phyloP scores from a whole-genome alignment of 2,797 vertebrate genomes.

The Cichlasoma orientale region DNA sequence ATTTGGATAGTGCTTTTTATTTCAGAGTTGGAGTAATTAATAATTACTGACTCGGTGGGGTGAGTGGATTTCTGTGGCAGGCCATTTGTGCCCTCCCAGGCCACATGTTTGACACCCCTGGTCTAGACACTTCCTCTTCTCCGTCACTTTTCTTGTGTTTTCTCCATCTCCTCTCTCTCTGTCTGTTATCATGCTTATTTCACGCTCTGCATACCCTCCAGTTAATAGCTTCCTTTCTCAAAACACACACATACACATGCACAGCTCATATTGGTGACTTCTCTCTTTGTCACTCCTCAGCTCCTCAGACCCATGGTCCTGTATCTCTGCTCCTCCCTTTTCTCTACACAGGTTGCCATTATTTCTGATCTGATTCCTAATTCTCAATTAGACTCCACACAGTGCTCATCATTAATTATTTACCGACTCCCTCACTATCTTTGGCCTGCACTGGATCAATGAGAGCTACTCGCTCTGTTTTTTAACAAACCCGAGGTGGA shows the following conservation, averaged over 20 bases:
- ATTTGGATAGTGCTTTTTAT: no score
- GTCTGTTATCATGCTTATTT: constrained; percentile 70
- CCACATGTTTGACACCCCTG: not conserved
- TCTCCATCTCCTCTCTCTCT: constrained; percentile 17
- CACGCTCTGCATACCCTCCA: constrained; percentile 66
- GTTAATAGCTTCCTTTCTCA: constrained; percentile 64
- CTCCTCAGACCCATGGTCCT: constrained; percentile 17
- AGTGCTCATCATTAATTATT: constrained; percentile 70
- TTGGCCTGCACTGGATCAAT: constrained; percentile 50
- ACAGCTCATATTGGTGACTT: constrained; percentile 29
- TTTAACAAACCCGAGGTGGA: constrained; percentile 43
- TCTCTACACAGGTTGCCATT: constrained; percentile 60
- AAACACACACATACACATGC: not conserved
- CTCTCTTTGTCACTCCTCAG: constrained; percentile 19
- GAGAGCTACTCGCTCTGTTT: constrained; percentile 26
- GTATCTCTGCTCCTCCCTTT: constrained; percentile 17
- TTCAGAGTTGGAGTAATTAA: not conserved
- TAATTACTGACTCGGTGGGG: not conserved
- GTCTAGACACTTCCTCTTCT: constrained; percentile 5
- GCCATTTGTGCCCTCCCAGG: fast-evolving
- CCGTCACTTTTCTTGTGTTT: constrained; percentile 28
- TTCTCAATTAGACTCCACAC: constrained; percentile 68
- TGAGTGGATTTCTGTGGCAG: not conserved
- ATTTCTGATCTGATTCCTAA: constrained; percentile 71
- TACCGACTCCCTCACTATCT: constrained; percentile 59